Evolutionary conservation across 2,797 vertebrate genomes (phyloP), one percentile per base, ranked within the genome.

Genomic region (Esox lucius): DNA sequence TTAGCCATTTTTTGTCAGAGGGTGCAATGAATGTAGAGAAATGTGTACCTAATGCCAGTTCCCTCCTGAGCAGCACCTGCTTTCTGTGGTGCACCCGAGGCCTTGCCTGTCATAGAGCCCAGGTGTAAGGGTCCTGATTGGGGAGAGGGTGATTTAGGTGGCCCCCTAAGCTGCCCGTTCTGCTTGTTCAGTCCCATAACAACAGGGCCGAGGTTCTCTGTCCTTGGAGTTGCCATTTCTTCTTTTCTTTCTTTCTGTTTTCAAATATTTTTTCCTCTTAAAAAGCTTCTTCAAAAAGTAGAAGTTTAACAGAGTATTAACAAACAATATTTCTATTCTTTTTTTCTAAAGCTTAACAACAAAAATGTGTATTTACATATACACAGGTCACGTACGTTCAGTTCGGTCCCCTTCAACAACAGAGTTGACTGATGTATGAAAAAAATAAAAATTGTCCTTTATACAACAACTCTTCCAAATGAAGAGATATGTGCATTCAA

Each of bases 401-500:
- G 88, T 80, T 87, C 87, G 81, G 84, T 85, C 90, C 89, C 91
- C 89, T 91, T 89, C 85, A 92, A 90, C 84, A 90, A 93, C 84
- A 91, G 93, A 93, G 92, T 61, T 83, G 89, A 90, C 92, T 87
- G 90, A 89, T 85, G 81, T 88, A 89, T 83, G 76, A 80, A 80
- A 78, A 56, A 56, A 35, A 86, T n/a, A n/a, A n/a, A 86, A 88
- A 71, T 79, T 68, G 35, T 79, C 85, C 42, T 91, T 85, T 91
- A 92, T 87, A 92, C 83, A 87, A 92, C 73, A 86, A 85, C 93
- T 94, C 93, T 95, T 93, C 93, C 81, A 93, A 93, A 94, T 83
- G 93, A 95, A 95, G 94, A 94, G 89, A 94, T 93, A 93, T 91
- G 78, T 92, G 87, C 90, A 93, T 91, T 90, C 87, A 91, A 86